Conservation (phyloP, 2,113 vertebrate species). For the Nerophis ophidion region DNA sequence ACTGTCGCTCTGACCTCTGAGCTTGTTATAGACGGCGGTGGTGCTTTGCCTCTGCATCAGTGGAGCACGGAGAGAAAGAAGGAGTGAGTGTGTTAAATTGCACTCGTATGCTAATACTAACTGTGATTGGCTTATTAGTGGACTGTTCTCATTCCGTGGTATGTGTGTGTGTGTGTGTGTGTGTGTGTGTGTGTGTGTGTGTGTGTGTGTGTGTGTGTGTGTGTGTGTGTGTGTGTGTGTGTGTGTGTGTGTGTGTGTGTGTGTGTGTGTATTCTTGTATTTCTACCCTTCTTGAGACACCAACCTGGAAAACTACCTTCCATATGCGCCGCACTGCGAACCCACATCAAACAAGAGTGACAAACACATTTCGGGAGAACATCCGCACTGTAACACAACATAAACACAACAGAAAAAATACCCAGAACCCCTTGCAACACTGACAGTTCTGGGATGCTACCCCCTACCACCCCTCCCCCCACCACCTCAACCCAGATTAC, state of each 20-base stretch:
- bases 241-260: not conserved
- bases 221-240: not conserved
- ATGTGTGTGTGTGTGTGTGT: not conserved
- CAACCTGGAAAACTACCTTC: too few relatives aligned
- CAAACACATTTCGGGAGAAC: too few relatives aligned
- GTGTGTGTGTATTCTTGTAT: not conserved
- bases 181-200: not conserved
- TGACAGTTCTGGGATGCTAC: too few relatives aligned
- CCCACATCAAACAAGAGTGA: too few relatives aligned
- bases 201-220: constrained; percentile 29
- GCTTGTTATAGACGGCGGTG: constrained; percentile 30
- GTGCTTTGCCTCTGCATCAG: not conserved
- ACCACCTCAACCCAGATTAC: too few relatives aligned
- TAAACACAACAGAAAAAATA: too few relatives aligned
- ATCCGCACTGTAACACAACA: too few relatives aligned
- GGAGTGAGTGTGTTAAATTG: constrained; percentile 13
- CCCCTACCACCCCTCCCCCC: too few relatives aligned
- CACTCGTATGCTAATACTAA: constrained; percentile 24
- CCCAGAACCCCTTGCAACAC: too few relatives aligned
- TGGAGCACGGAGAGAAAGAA: not conserved
- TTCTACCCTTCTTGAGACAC: too few relatives aligned
- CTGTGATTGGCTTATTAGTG: constrained; percentile 45
- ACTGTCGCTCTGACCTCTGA: constrained; percentile 37
- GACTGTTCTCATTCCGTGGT: constrained; percentile 8
- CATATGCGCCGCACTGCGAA: too few relatives aligned